These are phyloP conservation scores for Drosophila imparisetae DNA, from an alignment of 2,888 invertebrate genomes.

Conservation along the genomic window DNA sequence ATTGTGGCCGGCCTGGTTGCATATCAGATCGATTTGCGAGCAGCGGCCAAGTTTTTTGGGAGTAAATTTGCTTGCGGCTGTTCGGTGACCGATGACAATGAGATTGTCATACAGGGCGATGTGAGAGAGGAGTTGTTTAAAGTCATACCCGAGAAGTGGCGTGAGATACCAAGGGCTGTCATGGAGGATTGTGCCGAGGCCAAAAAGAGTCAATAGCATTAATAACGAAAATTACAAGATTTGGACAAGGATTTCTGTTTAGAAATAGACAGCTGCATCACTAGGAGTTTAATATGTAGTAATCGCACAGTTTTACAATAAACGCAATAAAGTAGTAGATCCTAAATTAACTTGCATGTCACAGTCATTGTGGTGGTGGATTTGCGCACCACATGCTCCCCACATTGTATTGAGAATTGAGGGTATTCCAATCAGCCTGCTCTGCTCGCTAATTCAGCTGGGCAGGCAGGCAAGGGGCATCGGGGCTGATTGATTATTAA, in stretches of 20 bases:
- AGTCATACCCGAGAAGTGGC: constrained; percentile 51
- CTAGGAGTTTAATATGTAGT: constrained; percentile 61
- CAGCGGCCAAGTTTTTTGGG: constrained; percentile 50
- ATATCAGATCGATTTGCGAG: constrained; percentile 48
- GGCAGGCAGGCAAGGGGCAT: constrained; percentile 1
- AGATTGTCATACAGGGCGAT: constrained; percentile 50
- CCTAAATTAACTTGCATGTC: constrained; percentile 53
- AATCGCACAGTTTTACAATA: constrained; percentile 61
- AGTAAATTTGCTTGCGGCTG: constrained; percentile 48
- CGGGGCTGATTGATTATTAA: not conserved
- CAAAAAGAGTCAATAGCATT: constrained; percentile 19
- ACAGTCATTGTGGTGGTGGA: constrained; percentile 49
- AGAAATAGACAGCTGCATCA: constrained; percentile 43
- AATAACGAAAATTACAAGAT: not conserved
- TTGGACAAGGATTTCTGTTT: constrained; percentile 7
- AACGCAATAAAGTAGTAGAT: constrained; percentile 46
- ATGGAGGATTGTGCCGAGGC: constrained; percentile 37
- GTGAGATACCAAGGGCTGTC: constrained; percentile 12
- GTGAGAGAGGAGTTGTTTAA: constrained; percentile 38
- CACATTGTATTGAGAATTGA: constrained; percentile 53
- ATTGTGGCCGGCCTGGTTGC: constrained; percentile 34
- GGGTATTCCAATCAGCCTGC: constrained; percentile 14
- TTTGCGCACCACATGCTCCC: constrained; percentile 24
- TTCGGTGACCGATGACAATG: constrained; percentile 39
- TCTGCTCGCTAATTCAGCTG: constrained; percentile 5